Evolutionary conservation across 2,888 invertebrate species (phyloP).

Genomic region (Ellobium chinense): DNA sequence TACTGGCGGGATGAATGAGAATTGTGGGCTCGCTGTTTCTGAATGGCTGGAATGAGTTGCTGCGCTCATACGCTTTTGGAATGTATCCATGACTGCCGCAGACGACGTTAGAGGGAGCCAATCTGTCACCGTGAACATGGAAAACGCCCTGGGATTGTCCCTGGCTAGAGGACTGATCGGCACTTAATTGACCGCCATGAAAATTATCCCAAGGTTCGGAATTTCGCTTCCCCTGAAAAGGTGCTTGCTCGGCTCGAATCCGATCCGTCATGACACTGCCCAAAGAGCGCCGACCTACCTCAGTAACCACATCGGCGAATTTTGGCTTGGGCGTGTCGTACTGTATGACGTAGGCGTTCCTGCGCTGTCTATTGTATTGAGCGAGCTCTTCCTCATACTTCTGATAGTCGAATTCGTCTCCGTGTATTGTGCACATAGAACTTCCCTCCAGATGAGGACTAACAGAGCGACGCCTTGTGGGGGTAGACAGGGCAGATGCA

Average conservation of each 20-base stretch:
- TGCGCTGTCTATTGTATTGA: constrained; percentile 19
- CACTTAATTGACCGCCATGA: not conserved
- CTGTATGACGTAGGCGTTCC: constrained; percentile 24
- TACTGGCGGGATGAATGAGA: constrained; percentile 30
- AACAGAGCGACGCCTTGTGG: not conserved
- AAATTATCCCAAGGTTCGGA: constrained; percentile 21
- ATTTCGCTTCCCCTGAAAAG: constrained; percentile 28
- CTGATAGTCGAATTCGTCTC: constrained; percentile 31
- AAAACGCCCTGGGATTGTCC: not conserved
- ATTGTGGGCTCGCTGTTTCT: constrained; percentile 43
- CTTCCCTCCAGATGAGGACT: constrained; percentile 24
- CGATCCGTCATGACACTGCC: not conserved
- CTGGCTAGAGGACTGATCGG: not conserved
- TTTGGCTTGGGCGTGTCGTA: not conserved
- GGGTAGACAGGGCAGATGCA: not conserved
- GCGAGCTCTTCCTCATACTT: constrained; percentile 8
- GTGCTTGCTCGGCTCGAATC: not conserved
- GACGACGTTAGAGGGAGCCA: constrained; percentile 11
- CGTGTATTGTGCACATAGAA: constrained; percentile 44
- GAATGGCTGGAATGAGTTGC: not conserved
- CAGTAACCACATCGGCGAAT: constrained; percentile 2
- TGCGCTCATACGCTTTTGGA: not conserved
- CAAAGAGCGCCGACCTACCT: constrained; percentile 26
- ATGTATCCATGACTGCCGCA: constrained; percentile 39
- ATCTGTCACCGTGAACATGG: not conserved